Percentiles rank a stretch among this genome's conserved stretches.
Conservation (phyloP, 2,888 invertebrate genomes). For the Calliphora vomitoria region DNA sequence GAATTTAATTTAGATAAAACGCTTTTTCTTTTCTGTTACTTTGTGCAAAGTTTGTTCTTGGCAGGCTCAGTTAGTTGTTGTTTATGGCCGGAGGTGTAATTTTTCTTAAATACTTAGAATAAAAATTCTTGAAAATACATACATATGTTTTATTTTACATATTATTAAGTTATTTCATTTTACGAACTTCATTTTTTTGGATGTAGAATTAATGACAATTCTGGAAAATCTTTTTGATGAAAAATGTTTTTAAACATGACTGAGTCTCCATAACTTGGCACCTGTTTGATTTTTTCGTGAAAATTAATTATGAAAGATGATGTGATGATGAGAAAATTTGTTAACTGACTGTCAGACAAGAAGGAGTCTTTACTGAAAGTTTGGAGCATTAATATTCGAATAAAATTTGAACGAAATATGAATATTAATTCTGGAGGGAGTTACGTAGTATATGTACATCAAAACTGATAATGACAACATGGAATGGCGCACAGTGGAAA, state of each 20-base stretch:
- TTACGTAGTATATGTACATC: no score
- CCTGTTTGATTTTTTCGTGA: background rate
- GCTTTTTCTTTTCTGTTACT: background rate
- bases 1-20: slow-evolving; percentile 24
- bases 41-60: background rate
- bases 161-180: no score
- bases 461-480: no score
- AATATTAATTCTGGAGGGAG: no score
- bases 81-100: background rate
- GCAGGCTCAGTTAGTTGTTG: background rate
- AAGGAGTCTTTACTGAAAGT: no score
- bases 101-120: background rate
- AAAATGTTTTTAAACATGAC: background rate
- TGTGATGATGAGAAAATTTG: no score
- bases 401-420: no score
- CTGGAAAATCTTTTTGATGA: background rate
- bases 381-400: no score
- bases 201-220: background rate
- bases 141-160: no score
- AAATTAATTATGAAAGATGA: no score
- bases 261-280: background rate
- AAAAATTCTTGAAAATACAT: background rate
- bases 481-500: no score
- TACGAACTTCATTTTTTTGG: background rate
- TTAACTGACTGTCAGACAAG: no score